Percentiles rank a stretch among this genome's conserved stretches.
These are phyloP conservation scores for Notoglanidium macrostoma DNA, from an alignment of 2,797 vertebrate genomes.

Conservation along the genomic window DNA sequence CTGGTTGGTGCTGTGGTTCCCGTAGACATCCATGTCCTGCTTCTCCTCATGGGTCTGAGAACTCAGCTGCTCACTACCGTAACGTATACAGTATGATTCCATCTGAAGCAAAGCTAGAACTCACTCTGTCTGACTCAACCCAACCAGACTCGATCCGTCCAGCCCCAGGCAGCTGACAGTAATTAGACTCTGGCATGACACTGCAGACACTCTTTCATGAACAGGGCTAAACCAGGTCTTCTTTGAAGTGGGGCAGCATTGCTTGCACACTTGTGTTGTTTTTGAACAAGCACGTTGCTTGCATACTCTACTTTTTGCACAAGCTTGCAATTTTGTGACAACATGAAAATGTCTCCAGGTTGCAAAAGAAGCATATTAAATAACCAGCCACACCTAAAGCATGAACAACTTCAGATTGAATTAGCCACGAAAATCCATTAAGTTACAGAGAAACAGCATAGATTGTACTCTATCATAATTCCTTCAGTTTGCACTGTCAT, in stretches of 20 bases:
- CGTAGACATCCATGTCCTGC: not conserved
- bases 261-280: conserved; percentile 34
- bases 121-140: not conserved
- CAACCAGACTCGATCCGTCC: conserved; percentile 42
- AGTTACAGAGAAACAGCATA: not conserved
- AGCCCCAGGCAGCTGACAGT: conserved; percentile 55
- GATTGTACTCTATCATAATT: conserved; percentile 13
- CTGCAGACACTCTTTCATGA: conserved; percentile 54
- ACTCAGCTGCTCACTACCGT: conserved; percentile 20
- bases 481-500: conserved; percentile 15
- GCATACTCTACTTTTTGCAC: conserved; percentile 33
- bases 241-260: conserved; percentile 51
- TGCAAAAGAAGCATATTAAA: conserved; percentile 29
- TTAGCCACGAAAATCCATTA: conserved; percentile 39
- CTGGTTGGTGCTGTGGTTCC: conserved; percentile 32
- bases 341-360: conserved; percentile 21
- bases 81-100: not conserved
- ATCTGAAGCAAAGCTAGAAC: conserved; percentile 18
- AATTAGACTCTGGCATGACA: conserved; percentile 53
- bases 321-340: conserved; percentile 38
- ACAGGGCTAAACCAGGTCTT: conserved; percentile 37
- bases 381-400: conserved; percentile 18
- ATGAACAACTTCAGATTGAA: conserved; percentile 7
- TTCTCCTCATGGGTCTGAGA: conserved; percentile 21
- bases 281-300: conserved; percentile 33